A percentile compares a stretch with the other conserved stretches of the same genome.
These are phyloP conservation scores for Malthinus seriepunctatus DNA, from an alignment of 2,888 invertebrate genomes.

Conservation along the genomic window DNA sequence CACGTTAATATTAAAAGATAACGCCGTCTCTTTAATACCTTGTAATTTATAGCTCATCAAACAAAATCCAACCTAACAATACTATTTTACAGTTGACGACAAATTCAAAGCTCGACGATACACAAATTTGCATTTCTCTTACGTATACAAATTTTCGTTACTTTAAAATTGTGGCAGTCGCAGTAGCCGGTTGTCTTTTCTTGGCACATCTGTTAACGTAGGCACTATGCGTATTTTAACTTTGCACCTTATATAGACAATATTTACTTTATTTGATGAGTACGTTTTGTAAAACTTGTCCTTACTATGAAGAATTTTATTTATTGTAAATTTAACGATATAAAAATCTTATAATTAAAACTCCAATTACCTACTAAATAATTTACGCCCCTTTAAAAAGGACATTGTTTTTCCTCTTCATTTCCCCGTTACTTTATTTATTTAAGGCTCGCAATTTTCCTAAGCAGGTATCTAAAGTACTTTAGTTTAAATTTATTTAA, in stretches of 20 bases:
- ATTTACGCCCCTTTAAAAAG: too few relatives aligned
- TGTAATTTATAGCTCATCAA: constrained; percentile 17
- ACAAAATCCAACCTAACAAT: constrained; percentile 27
- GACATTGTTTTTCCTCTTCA: too few relatives aligned
- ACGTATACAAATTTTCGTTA: constrained; percentile 1
- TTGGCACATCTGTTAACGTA: constrained; percentile 52
- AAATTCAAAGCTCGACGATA: constrained; percentile 8
- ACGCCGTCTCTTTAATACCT: constrained; percentile 18
- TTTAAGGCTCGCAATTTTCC: too few relatives aligned
- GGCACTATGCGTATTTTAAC: constrained; percentile 46
- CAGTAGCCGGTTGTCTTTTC: constrained; percentile 51
- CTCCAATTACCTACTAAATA: too few relatives aligned
- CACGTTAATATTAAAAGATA: constrained; percentile 8
- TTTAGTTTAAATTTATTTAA: too few relatives aligned
- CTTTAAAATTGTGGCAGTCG: constrained; percentile 47
- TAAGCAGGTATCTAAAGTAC: too few relatives aligned
- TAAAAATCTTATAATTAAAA: background rate
- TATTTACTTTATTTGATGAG: constrained; percentile 9
- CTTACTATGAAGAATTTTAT: constrained; percentile 37
- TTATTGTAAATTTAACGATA: constrained; percentile 12
- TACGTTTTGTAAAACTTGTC: constrained; percentile 34
- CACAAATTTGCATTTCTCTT: background rate
- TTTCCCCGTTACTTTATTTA: too few relatives aligned
- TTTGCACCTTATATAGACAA: constrained; percentile 14
- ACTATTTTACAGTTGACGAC: constrained; percentile 26